Conservation (phyloP, 1,140 invertebrate genomes). For the Arctopsyche grandis region DNA sequence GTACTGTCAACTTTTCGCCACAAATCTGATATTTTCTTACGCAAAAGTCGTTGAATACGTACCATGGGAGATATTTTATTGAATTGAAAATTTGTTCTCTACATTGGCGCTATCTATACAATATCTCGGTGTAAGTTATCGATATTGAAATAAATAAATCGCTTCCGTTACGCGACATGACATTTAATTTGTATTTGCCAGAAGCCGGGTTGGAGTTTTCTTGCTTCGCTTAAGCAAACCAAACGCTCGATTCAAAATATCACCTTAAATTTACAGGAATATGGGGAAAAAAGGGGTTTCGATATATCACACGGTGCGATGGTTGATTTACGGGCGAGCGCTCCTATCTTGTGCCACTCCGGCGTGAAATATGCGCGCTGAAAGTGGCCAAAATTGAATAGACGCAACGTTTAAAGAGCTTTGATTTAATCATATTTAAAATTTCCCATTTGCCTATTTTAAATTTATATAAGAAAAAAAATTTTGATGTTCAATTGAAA, state of each 20-base stretch:
- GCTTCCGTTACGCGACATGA: not conserved
- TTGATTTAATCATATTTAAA: not conserved
- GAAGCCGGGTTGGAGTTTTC: not conserved
- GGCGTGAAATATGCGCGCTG: conserved; percentile 23
- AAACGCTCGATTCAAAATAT: not conserved
- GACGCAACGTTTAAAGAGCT: not conserved
- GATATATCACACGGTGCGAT: not conserved
- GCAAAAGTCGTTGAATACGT: conserved; percentile 14
- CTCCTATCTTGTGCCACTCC: conserved; percentile 6
- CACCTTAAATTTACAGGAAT: not conserved
- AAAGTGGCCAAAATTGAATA: not conserved
- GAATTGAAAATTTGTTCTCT: not conserved
- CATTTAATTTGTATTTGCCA: conserved; percentile 1
- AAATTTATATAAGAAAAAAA: not conserved
- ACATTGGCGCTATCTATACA: not conserved
- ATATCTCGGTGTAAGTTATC: not conserved
- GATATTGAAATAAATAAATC: conserved; percentile 10
- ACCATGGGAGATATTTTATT: not conserved
- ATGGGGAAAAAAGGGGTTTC: not conserved
- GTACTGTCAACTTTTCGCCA: too few relatives aligned
- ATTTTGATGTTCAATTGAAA: not conserved
- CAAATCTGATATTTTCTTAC: not conserved
- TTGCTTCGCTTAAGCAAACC: not conserved
- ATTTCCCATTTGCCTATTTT: not conserved
- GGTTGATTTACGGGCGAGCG: conserved; percentile 31